Evolutionary conservation across 2,797 vertebrate genomes (phyloP).

Genomic region (Phoxinus dragarum): DNA sequence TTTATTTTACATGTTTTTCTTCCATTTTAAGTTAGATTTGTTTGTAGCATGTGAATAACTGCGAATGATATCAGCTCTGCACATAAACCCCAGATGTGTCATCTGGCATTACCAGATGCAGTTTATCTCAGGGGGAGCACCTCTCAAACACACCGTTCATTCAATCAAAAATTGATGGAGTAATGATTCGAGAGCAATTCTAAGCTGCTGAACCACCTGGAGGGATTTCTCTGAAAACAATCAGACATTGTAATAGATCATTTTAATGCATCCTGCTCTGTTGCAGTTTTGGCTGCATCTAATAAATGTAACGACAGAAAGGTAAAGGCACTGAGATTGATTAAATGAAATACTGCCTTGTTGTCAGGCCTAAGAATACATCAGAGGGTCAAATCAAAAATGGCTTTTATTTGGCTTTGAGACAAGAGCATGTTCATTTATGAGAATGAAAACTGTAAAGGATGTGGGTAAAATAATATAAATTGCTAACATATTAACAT

Average conservation of each 20-base stretch:
- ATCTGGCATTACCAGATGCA: constrained; percentile 12
- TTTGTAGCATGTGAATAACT: background rate
- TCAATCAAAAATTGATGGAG: constrained; percentile 37
- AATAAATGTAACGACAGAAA: constrained; percentile 28
- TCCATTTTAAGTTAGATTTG: constrained; percentile 3
- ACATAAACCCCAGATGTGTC: constrained; percentile 29
- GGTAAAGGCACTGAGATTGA: background rate
- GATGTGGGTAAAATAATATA: background rate
- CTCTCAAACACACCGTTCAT: constrained; percentile 26
- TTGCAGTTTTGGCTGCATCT: constrained; percentile 1
- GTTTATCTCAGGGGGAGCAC: constrained; percentile 21
- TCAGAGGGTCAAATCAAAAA: background rate
- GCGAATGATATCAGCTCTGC: constrained; percentile 8
- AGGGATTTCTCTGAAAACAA: constrained; percentile 33
- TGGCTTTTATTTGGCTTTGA: background rate
- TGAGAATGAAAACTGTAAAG: background rate
- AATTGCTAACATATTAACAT: background rate
- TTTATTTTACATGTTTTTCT: background rate
- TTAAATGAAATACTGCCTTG: constrained; percentile 26
- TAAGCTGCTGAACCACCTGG: constrained; percentile 31
- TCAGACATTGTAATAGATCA: constrained; percentile 22
- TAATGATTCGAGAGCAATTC: constrained; percentile 21
- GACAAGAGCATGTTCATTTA: background rate
- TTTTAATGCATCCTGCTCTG: constrained; percentile 24
- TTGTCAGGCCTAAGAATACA: background rate